Evolutionary conservation across 1,140 invertebrate species (phyloP), one percentile per base, ranked within the genome.

Genomic region (Drosophila kikkawai): DNA sequence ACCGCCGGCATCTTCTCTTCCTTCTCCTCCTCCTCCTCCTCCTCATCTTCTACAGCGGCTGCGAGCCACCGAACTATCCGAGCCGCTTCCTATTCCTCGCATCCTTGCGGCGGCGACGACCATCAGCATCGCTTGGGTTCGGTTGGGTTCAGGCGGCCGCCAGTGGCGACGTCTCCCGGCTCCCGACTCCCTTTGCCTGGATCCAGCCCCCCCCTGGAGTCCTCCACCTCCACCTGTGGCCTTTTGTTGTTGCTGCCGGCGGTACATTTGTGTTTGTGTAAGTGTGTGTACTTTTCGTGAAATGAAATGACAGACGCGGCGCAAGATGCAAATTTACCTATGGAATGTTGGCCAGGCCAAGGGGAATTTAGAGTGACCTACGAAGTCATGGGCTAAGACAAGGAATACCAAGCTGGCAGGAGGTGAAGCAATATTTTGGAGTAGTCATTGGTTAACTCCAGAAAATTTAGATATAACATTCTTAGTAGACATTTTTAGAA

Each of bases 251-350:
- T 61, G 41, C 55, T 67, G 64, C 37, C 58, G 80, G 45, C 36
- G 65, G 63, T 68, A 48, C 71, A 48, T 37, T 51, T 64, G 57
- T 50, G 58, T 51, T 26, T 63, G 50, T 58, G 71, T 22, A 47
- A 55, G 55, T 55, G 55, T 79, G 78, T 86, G 82, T 86, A 85
- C 82, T 86, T 87, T 87, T 80, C 80, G 85, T 81, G 85, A 90
- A 88, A 87, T 87, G 83, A 87, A 87, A 88, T 88, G 85, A 88
- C 85, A 88, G 85, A 85, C 85, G 79, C 85, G 79, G 56, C 85
- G 65, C 85, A 84, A 88, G 85, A 88, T 88, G 85, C 85, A 88
- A 88, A 90, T 90, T 90, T 90, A 85, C 58, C 85, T 85, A 90
- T 90, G 85, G 85, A 90, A 85, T 90, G 85, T 74, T 50, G 66